Evolutionary conservation across 2,797 vertebrate genomes (phyloP).

Genomic region (Catostomus latipinnis): DNA sequence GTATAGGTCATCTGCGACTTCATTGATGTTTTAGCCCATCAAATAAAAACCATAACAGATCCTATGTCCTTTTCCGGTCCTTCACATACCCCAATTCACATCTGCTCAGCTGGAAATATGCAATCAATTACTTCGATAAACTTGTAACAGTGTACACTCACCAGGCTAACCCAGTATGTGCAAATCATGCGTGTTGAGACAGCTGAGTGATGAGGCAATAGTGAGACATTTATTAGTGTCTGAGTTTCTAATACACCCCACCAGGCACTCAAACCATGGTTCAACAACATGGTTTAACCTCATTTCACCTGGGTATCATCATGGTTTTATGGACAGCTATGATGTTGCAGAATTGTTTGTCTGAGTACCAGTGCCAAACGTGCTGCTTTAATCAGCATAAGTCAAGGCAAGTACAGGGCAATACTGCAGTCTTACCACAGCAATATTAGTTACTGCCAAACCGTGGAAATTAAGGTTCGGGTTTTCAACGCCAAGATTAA

Average conservation of each 20-base stretch:
- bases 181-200: constrained; percentile 42
- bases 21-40: background rate
- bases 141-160: background rate
- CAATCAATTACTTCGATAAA: constrained; percentile 19
- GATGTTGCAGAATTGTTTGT: background rate
- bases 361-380: too few species aligned
- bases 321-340: background rate
- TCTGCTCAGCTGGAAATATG: constrained; percentile 10
- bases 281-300: constrained; percentile 24
- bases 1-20: background rate
- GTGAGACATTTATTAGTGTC: background rate
- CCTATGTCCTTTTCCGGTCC: background rate
- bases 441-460: background rate
- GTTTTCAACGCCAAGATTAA: background rate
- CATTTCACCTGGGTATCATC: background rate
- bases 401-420: background rate
- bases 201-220: constrained; percentile 42
- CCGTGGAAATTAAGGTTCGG: background rate
- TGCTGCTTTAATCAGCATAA: background rate
- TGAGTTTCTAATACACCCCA: constrained; percentile 27
- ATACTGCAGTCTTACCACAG: background rate
- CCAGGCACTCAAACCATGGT: background rate
- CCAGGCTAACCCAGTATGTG: background rate
- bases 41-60: constrained; percentile 16
- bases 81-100: constrained; percentile 12